Evolutionary conservation across 1,140 invertebrate species (phyloP), one percentile per base, ranked within the genome.

Genomic region (Tetramorium alpestre): DNA sequence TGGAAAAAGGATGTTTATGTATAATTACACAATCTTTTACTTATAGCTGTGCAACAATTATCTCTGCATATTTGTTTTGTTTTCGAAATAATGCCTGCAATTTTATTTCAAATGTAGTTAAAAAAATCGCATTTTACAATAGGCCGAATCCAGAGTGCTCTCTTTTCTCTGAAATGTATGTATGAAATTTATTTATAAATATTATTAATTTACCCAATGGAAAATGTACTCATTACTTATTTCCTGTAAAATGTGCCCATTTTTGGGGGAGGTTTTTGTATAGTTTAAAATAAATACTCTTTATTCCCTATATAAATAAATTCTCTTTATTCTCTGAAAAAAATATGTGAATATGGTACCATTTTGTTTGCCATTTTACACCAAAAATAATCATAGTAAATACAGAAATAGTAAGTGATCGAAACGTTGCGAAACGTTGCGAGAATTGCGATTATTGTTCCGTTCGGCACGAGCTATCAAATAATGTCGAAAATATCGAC

Each of bases 131-230:
- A 5, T 28, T 80, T 80, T 22, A 58, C 11, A 72, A 41, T 54
- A 47, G 33, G 5, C n/a, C 10, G 7, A 5, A 44, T 11, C 7
- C 8, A 25, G 13, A n/a, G 6, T 18, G n/a, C 4, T 81, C 38
- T 81, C 41, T 81, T 81, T 47, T 11, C 28, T 44, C 7, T 44
- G 2, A 25, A 82, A 58, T 82, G 72, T 81, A 81, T 58, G 10
- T 33, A 33, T 33, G 28, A 33, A 33, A 33, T 33, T 33, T 33
- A 33, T 33, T 33, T 33, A 33, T 33, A 0, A 33, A 33, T 33
- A 33, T 33, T 4, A 33, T 33, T 4, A 33, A 33, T 33, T 33
- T 33, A 18, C 16, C n/a, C 49, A 44, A 11, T 18, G 3, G 54
- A 13, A 56, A 69, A 69, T 18, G 13, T 11, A 72, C 47, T 44